A percentile compares a stretch with the other conserved stretches of the same genome.
Conservation (phyloP, 2,113 vertebrate species). For the Bothrops jararaca region DNA sequence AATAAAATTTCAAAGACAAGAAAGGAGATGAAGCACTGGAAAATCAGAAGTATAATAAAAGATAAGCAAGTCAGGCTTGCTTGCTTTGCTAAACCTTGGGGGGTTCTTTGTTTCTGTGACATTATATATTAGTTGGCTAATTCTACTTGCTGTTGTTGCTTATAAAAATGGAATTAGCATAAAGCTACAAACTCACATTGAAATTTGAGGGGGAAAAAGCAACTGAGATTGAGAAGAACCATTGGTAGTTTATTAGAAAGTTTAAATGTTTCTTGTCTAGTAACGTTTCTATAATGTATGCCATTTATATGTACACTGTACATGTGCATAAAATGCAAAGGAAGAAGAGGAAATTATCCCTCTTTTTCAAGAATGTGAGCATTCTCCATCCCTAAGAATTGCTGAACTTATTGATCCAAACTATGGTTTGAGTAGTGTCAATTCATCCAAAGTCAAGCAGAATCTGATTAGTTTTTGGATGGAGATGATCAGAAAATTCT, state of each 20-base stretch:
- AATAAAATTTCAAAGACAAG: constrained; percentile 23
- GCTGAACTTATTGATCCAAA: no score
- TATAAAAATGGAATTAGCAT: neutral
- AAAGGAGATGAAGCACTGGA: neutral
- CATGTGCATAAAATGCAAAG: no score
- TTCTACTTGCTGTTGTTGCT: neutral
- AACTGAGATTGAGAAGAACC: neutral
- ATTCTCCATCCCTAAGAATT: no score
- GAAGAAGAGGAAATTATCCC: no score
- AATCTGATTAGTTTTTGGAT: no score
- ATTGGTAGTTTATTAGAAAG: neutral
- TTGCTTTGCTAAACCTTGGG: neutral
- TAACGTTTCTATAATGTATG: no score
- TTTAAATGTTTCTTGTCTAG: no score
- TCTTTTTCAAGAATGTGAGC: no score
- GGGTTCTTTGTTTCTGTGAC: neutral
- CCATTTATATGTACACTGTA: no score
- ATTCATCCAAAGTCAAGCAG: no score
- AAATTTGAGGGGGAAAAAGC: neutral
- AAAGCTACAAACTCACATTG: neutral
- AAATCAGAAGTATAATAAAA: neutral
- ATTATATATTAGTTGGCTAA: neutral
- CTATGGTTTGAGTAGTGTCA: no score
- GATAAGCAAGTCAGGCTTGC: neutral
- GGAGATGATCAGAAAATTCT: no score